Percentiles rank a stretch among this genome's conserved stretches.
Evolutionary conservation across 2,797 vertebrate species (phyloP).

Genomic region (Zenarchopterus dispar): DNA sequence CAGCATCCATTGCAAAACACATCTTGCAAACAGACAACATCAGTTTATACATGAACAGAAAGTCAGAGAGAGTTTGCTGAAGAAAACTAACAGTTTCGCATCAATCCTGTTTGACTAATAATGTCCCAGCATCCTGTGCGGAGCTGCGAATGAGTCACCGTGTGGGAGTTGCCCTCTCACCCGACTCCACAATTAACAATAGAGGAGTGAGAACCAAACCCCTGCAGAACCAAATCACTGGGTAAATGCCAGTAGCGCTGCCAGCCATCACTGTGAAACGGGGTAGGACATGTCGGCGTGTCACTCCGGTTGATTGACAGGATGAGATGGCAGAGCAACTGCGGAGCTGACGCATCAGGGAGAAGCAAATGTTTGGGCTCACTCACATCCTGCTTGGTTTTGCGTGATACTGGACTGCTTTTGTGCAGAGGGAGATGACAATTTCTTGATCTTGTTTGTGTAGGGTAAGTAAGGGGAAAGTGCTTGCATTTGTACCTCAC

Average conservation of each 20-base stretch:
- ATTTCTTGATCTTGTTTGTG: conserved; percentile 64
- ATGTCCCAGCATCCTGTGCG: conserved; percentile 55
- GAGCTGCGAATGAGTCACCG: conserved; percentile 64
- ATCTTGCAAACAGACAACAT: conserved; percentile 23
- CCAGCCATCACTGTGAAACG: conserved; percentile 54
- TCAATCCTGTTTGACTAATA: conserved; percentile 61
- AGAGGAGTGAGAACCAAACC: conserved; percentile 57
- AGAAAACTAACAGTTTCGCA: conserved; percentile 15
- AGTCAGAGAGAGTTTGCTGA: conserved; percentile 29
- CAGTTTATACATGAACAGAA: conserved; percentile 33
- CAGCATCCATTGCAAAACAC: conserved; percentile 8
- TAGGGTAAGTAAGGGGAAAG: conserved; percentile 34
- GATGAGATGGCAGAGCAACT: conserved; percentile 47
- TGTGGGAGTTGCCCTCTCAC: conserved; percentile 68
- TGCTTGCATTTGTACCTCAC: conserved; percentile 47
- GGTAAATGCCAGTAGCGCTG: conserved; percentile 49
- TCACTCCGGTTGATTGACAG: conserved; percentile 72
- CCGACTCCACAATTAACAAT: conserved; percentile 72
- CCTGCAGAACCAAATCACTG: conserved; percentile 66
- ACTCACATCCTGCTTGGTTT: conserved; percentile 39
- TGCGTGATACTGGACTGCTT: conserved; percentile 19
- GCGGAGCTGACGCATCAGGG: conserved; percentile 48
- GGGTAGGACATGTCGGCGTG: conserved; percentile 49
- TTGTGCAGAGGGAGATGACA: conserved; percentile 32
- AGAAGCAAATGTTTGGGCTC: conserved; percentile 51